A percentile compares a stretch with the other conserved stretches of the same genome.
Evolutionary conservation across 2,797 vertebrate genomes (phyloP).

Genomic region (Amblyraja radiata): DNA sequence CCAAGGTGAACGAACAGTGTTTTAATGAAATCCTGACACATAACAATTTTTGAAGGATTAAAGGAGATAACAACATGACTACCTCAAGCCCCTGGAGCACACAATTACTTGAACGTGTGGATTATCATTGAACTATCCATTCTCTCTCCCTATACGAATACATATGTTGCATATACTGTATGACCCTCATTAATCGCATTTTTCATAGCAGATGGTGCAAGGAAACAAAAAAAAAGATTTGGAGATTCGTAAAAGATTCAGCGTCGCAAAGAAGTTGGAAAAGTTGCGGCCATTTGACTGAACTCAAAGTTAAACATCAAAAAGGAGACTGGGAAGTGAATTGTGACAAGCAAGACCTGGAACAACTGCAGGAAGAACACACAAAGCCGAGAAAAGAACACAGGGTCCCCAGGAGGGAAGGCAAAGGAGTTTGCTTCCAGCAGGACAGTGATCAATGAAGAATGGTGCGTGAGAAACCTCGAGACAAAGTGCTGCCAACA

Average conservation of each 20-base stretch:
- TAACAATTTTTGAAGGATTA: neutral
- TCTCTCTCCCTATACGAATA: neutral
- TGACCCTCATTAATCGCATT: neutral
- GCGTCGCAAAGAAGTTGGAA: neutral
- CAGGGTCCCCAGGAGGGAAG: conserved; percentile 46
- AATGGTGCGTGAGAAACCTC: conserved; percentile 35
- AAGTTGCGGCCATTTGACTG: neutral
- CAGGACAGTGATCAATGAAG: conserved; percentile 52
- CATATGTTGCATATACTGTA: neutral
- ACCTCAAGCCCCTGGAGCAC: neutral
- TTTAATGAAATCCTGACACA: conserved; percentile 13
- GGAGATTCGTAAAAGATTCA: too few relatives aligned
- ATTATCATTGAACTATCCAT: neutral
- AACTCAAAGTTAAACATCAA: neutral
- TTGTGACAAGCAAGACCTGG: neutral
- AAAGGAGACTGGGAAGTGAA: neutral
- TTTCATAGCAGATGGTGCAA: neutral
- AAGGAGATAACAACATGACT: neutral
- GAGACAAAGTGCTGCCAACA: neutral
- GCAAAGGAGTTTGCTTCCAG: conserved; percentile 47
- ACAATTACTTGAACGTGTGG: neutral
- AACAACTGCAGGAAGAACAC: neutral
- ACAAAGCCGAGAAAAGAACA: neutral
- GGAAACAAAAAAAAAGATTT: too few relatives aligned
- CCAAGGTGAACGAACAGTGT: neutral